Evolutionary conservation across 2,888 invertebrate species (phyloP), one percentile per base, ranked within the genome.

Genomic region (Napeogenes sylphis): DNA sequence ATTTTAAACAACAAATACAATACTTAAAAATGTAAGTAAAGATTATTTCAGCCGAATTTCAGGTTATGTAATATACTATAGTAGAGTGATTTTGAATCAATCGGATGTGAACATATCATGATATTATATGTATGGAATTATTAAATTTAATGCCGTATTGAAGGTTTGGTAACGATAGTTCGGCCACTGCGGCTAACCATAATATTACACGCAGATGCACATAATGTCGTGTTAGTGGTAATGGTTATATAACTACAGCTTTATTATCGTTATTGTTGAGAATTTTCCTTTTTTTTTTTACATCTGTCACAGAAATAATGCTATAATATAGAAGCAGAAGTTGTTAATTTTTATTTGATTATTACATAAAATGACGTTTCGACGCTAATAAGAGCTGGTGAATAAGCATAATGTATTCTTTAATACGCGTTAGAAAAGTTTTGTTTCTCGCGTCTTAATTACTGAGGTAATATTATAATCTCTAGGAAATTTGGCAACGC

Each of bases 131-230:
- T 21, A 47, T 51, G 30, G 30, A 51, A 51, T 51, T 51, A 51
- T 51, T 51, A 51, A 51, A 51, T 51, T 21, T 51, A 30, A 51
- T 51, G 30, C 30, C 10, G n/a, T 51, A 51, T 51, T 51, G 30
- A 10, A 51, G 51, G 30, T 30, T 30, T 51, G 51, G 51, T 51
- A 51, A 51, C 51, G 51, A 51, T 51, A 30, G 21, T 51, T 30
- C 12, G 30, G 51, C 45, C 56, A 51, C 57, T 55, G 59, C 32
- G 58, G 54, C 55, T 0, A 33, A 35, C 60, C 60, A 58, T 61
- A 58, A 64, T 51, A 51, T 61, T 64, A 61, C 33, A 57, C 55
- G 13, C 60, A 64, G 64, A 32, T 61, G 58, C 46, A 58, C 55
- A 60, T 55, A 64, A 58, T 58, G 55, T n/a, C 57, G 56, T 64